These are phyloP conservation scores for Gulo gulo DNA, from an alignment of 2,113 vertebrate species.

Conservation along the genomic window DNA sequence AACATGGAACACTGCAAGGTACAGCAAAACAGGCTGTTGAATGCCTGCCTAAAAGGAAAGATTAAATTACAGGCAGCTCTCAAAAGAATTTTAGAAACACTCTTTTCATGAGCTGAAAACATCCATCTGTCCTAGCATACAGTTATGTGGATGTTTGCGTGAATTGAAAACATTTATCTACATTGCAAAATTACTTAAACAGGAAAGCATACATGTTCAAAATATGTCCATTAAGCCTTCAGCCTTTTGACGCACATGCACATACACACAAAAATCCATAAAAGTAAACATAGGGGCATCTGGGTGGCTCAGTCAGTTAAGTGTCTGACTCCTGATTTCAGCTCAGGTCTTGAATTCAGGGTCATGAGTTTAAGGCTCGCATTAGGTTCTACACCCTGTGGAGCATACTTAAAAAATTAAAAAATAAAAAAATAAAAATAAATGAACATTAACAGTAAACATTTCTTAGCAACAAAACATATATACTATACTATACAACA, in stretches of 20 bases:
- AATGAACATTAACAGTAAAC: background rate
- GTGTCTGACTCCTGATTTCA: background rate
- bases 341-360: background rate
- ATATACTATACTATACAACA: background rate
- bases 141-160: background rate
- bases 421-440: background rate
- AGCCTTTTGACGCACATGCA: background rate
- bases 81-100: background rate
- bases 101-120: slow-evolving; percentile 49
- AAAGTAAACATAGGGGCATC: background rate
- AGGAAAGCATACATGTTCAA: slow-evolving; percentile 30
- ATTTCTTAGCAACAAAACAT: slow-evolving; percentile 33
- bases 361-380: background rate
- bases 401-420: background rate
- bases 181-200: slow-evolving; percentile 19
- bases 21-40: slow-evolving; percentile 87
- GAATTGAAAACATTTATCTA: slow-evolving; percentile 8
- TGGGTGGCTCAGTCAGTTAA: background rate
- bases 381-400: background rate
- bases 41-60: slow-evolving; percentile 86
- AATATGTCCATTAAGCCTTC: background rate
- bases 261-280: background rate
- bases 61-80: slow-evolving; percentile 57
- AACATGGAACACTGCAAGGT: slow-evolving; percentile 91
- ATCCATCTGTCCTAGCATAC: background rate